Evolutionary conservation across 2,797 vertebrate species (phyloP).

Genomic region (Leptatherina wallacei): DNA sequence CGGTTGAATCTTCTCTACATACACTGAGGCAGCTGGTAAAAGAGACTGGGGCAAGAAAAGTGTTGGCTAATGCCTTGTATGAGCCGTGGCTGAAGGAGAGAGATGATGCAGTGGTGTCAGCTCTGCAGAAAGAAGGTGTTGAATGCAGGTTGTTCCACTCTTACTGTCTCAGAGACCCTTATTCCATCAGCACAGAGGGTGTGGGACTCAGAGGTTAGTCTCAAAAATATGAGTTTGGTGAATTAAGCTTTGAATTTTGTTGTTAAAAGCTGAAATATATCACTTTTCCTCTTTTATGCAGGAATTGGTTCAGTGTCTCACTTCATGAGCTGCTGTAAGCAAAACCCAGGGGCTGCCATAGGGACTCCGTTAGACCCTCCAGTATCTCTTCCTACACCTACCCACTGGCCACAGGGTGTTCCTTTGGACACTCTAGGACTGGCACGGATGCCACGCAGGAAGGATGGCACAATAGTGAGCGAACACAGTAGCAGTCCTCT

Average conservation of each 20-base stretch:
- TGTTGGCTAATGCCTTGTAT: conserved; percentile 80
- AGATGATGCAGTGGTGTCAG: conserved; percentile 65
- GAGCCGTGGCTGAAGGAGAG: conserved; percentile 84
- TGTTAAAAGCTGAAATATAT: background rate
- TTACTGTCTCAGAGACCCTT: conserved; percentile 81
- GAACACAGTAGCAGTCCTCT: background rate
- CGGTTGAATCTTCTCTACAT: conserved; percentile 57
- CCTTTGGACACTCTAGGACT: conserved; percentile 67
- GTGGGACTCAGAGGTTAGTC: conserved; percentile 81
- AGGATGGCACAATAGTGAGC: conserved; percentile 80
- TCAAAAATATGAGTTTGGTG: background rate
- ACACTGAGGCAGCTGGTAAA: conserved; percentile 62
- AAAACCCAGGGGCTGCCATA: conserved; percentile 66
- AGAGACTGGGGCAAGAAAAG: conserved; percentile 71
- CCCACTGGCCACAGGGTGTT: conserved; percentile 71
- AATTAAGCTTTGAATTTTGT: background rate
- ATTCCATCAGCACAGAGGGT: conserved; percentile 79
- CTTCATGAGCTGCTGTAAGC: conserved; percentile 81
- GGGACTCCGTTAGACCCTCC: conserved; percentile 74
- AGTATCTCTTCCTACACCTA: conserved; percentile 68
- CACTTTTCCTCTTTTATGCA: conserved; percentile 38
- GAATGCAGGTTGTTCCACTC: conserved; percentile 76
- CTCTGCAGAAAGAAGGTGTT: conserved; percentile 66
- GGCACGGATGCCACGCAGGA: conserved; percentile 79
- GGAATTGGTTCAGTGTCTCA: conserved; percentile 85